phyloP scores from a whole-genome alignment of 2,797 vertebrate species.

The Allobates femoralis region DNA sequence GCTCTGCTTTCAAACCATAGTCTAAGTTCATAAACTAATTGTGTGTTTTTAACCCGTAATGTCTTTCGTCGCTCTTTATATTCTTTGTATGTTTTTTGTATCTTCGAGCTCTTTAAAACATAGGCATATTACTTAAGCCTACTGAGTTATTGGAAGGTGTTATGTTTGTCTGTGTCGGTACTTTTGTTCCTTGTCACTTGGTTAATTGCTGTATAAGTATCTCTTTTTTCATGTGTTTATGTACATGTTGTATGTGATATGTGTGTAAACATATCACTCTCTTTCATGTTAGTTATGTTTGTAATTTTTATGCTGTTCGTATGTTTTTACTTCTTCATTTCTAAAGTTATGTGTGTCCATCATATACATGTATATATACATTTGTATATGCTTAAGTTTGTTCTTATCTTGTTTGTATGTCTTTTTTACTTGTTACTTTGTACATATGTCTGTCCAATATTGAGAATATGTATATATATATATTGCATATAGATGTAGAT shows the following conservation, averaged over 20 bases:
- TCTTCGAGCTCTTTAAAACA: background rate
- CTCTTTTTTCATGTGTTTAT: background rate
- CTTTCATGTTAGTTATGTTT: background rate
- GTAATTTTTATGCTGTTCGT: background rate
- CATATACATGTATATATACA: background rate
- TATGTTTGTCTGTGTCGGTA: background rate
- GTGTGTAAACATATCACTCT: background rate
- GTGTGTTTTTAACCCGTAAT: background rate
- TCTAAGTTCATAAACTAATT: background rate
- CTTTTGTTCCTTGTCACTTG: background rate
- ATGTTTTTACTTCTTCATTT: background rate
- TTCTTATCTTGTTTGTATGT: too few relatives aligned
- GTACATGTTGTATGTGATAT: background rate
- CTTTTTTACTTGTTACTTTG: too few relatives aligned
- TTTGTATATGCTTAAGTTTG: background rate
- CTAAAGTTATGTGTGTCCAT: background rate
- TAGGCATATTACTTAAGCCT: background rate
- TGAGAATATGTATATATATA: too few relatives aligned
- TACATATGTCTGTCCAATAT: too few relatives aligned
- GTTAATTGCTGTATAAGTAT: background rate
- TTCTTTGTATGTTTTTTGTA: background rate
- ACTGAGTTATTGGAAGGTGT: background rate
- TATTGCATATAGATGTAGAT: background rate
- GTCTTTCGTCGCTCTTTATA: background rate
- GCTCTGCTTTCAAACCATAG: background rate